Conservation (phyloP, 2,888 invertebrate genomes). For the Drosophila subsilvestris region DNA sequence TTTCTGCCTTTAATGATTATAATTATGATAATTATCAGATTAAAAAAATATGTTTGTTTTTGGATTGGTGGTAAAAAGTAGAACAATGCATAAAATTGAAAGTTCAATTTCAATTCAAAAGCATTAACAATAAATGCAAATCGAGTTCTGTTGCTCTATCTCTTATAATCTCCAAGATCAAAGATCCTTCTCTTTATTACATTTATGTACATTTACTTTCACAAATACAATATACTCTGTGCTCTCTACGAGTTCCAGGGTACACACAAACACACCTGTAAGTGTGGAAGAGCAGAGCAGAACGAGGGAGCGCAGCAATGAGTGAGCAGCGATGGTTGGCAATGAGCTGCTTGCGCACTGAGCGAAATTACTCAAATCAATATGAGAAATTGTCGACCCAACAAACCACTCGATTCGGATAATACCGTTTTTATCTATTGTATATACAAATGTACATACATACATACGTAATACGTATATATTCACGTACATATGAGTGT, state of each 20-base stretch:
- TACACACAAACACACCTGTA: not conserved
- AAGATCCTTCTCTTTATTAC: too few relatives aligned
- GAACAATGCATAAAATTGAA: too few relatives aligned
- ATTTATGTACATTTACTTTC: too few relatives aligned
- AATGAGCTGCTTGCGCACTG: slow-evolving; percentile 66
- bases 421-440: slow-evolving; percentile 2
- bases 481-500: slow-evolving; percentile 10
- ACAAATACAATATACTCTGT: not conserved
- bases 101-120: too few relatives aligned
- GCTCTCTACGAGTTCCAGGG: not conserved
- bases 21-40: too few relatives aligned
- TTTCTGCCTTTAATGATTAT: too few relatives aligned
- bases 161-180: too few relatives aligned
- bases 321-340: slow-evolving; percentile 28
- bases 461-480: not conserved
- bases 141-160: too few relatives aligned
- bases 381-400: slow-evolving; percentile 49
- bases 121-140: too few relatives aligned
- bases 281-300: slow-evolving; percentile 9
- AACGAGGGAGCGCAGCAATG: slow-evolving; percentile 5
- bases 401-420: slow-evolving; percentile 14
- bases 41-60: too few relatives aligned
- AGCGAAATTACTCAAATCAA: slow-evolving; percentile 66
- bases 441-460: slow-evolving; percentile 12
- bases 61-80: too few relatives aligned